Evolutionary conservation across 2,888 invertebrate genomes (phyloP), one percentile per base, ranked within the genome.

Genomic region (Zygogramma bicolorata): DNA sequence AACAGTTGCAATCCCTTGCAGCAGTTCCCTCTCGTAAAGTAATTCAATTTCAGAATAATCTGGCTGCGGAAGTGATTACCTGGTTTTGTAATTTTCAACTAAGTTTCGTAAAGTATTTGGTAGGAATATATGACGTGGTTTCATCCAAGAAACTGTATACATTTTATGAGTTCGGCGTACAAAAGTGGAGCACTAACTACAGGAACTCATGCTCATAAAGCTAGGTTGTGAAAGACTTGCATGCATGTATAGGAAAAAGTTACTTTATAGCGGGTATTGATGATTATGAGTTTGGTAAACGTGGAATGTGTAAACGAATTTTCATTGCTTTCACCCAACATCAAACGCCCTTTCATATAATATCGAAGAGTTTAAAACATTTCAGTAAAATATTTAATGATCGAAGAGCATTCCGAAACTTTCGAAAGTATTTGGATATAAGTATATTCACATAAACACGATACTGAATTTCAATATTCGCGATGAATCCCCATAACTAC

Each of bases 11-110:
- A 8, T 3, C 8, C 46, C 8, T 20, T 8, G 8, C 3, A 3
- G 34, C 18, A 46, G 18, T 20, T 20, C 1, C 18, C 18, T 1
- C 6, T 3, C 10, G 10, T 59, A 29, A 31, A 29, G 71, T 66
- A 40, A 71, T 74, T 70, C 77, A 75, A 76, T 76, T 76, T 74
- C 74, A 66, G 68, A 73, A 66, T 38, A 59, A 71, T 74, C 78
- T 76, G 74, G 73, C 42, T 68, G 68, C 42, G 66, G 61, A 77
- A 77, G 75, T 74, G 76, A 77, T 73, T 77, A 75, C 75, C 71
- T 62, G 71, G 68, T 66, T 57, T 73, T 70, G 69, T 67, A 77
- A 71, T 74, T 73, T 65, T 57, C 53, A 68, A 74, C 65, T 71
- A 22, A 68, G 67, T 72, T 75, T 65, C 58, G 63, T 42, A 46